These are phyloP conservation scores for Syritta pipiens DNA, from an alignment of 2,888 invertebrate genomes.

Conservation along the genomic window DNA sequence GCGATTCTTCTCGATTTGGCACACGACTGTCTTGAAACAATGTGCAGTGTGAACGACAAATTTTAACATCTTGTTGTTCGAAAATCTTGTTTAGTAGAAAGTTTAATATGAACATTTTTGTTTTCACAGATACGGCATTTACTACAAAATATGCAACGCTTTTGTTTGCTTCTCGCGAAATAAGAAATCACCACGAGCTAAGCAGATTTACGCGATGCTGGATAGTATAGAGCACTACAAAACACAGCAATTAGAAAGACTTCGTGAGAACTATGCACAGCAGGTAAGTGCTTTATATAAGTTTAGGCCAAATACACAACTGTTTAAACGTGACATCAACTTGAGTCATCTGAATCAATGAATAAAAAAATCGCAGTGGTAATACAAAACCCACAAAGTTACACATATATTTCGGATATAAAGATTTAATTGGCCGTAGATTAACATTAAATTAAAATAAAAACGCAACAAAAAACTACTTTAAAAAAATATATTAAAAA, in stretches of 20 bases:
- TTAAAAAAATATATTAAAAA: too few species aligned
- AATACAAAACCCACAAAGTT: too few species aligned
- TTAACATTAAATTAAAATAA: too few species aligned
- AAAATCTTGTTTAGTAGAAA: background rate
- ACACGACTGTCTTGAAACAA: too few species aligned
- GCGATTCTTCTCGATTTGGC: too few species aligned
- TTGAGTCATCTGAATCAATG: too few species aligned
- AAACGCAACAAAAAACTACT: too few species aligned
- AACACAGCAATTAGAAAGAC: constrained; percentile 90
- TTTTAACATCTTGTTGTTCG: background rate
- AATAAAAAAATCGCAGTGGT: too few species aligned
- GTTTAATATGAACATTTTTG: background rate
- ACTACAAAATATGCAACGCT: constrained; percentile 81
- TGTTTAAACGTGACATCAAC: too few species aligned
- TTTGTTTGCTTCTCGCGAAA: constrained; percentile 89
- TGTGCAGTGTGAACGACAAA: too few species aligned
- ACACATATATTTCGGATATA: too few species aligned
- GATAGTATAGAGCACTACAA: constrained; percentile 95
- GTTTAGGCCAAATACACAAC: background rate
- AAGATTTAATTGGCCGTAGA: too few species aligned
- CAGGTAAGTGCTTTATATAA: constrained; percentile 82
- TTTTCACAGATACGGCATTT: constrained; percentile 83
- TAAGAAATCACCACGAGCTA: constrained; percentile 87
- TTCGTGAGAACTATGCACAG: constrained; percentile 94
- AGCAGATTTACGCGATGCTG: constrained; percentile 92